Percentiles rank a stretch among this genome's conserved stretches.
Conservation (phyloP, 2,113 vertebrate genomes). For the Microcebus griseorufus region DNA sequence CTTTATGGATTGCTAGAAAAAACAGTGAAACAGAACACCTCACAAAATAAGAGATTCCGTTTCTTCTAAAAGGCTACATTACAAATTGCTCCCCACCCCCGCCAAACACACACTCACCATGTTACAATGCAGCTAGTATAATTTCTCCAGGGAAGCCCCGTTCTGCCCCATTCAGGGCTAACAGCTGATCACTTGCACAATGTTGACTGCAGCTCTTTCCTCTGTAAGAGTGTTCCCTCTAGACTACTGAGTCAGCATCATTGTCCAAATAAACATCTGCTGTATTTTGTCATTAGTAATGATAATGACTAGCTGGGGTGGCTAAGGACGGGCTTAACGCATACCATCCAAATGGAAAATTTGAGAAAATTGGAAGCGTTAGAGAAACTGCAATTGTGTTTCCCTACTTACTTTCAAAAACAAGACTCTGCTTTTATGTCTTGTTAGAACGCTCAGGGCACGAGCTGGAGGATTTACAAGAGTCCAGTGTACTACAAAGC, state of each 20-base stretch:
- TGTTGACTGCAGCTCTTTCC: constrained; percentile 1
- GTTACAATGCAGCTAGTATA: neutral
- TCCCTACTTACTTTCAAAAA: constrained; percentile 50
- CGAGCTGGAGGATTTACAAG: neutral
- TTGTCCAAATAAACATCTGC: constrained; percentile 76
- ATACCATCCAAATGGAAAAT: constrained; percentile 68
- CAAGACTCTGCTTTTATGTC: constrained; percentile 28
- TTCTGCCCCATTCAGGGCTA: neutral
- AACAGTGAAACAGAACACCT: neutral
- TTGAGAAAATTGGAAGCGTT: constrained; percentile 61
- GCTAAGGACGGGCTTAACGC: constrained; percentile 56
- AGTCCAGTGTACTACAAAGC: neutral
- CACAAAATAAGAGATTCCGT: neutral
- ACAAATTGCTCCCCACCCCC: neutral
- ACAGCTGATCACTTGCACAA: neutral
- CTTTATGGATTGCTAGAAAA: neutral
- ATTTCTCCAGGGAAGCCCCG: neutral
- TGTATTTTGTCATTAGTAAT: constrained; percentile 69
- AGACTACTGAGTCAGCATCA: constrained; percentile 68
- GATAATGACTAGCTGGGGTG: constrained; percentile 69
- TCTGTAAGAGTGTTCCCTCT: constrained; percentile 53
- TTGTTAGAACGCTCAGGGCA: neutral
- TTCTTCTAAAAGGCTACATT: neutral
- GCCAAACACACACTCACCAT: neutral
- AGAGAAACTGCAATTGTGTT: constrained; percentile 53